phyloP scores from a whole-genome alignment of 2,888 invertebrate species.

The Leptopilina syphax region DNA sequence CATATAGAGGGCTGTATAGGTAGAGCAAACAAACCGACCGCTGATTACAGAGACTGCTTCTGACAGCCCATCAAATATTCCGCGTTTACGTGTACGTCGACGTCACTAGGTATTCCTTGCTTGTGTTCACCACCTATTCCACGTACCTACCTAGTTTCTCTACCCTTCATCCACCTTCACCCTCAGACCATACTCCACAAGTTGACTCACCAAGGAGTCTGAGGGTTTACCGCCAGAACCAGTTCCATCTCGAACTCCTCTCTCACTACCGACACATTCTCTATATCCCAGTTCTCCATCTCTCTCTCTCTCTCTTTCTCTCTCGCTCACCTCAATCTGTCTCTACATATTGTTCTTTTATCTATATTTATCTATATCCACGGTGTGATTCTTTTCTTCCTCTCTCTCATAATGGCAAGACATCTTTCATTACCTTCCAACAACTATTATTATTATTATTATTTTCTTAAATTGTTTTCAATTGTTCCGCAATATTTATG shows the following conservation, averaged over 20 bases:
- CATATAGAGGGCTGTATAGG: constrained; percentile 59
- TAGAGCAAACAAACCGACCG: constrained; percentile 75
- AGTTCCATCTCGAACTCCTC: constrained; percentile 54
- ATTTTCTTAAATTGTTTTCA: no score
- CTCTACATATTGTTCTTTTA: background rate
- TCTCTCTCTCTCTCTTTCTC: background rate
- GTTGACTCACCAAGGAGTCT: constrained; percentile 66
- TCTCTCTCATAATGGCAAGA: no score
- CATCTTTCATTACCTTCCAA: no score
- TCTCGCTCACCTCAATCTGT: background rate
- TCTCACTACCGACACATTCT: background rate
- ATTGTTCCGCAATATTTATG: no score
- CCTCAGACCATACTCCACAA: constrained; percentile 60
- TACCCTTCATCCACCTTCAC: constrained; percentile 49
- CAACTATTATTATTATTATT: no score
- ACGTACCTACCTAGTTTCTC: constrained; percentile 46
- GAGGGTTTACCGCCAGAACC: constrained; percentile 67
- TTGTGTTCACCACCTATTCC: constrained; percentile 64
- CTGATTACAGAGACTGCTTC: constrained; percentile 76
- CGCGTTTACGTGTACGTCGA: constrained; percentile 74
- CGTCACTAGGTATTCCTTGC: constrained; percentile 72
- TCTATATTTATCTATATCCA: background rate
- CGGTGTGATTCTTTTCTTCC: background rate
- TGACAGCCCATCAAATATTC: constrained; percentile 76
- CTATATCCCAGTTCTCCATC: background rate